phyloP scores from a whole-genome alignment of 2,113 vertebrate genomes.

The Corythaixoides concolor region DNA sequence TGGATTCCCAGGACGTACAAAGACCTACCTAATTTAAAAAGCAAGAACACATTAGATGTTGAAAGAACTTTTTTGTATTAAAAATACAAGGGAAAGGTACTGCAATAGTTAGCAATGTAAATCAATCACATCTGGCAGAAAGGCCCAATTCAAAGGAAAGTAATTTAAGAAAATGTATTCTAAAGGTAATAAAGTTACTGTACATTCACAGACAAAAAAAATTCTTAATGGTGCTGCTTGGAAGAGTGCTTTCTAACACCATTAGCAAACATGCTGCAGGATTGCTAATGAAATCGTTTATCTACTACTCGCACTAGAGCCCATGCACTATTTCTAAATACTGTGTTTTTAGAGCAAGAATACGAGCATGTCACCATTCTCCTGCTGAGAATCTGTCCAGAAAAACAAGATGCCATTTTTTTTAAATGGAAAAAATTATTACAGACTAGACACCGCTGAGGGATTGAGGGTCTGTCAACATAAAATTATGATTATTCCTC shows the following conservation, averaged over 20 bases:
- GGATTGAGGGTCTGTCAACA: background rate
- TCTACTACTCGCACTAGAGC: background rate
- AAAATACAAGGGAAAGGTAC: background rate
- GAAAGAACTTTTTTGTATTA: background rate
- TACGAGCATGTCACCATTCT: background rate
- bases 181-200: background rate
- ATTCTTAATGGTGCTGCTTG: background rate
- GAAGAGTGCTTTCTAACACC: constrained; percentile 41
- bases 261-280: constrained; percentile 36
- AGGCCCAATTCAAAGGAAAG: constrained; percentile 9
- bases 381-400: background rate
- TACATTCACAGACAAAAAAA: background rate
- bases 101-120: background rate
- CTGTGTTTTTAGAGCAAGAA: background rate
- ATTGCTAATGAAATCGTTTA: constrained; percentile 19
- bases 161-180: constrained; percentile 24
- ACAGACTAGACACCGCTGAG: background rate
- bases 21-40: background rate
- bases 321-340: background rate
- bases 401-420: background rate
- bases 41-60: background rate
- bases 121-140: background rate
- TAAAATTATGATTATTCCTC: background rate
- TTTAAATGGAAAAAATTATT: background rate
- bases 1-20: background rate